Conservation (phyloP, 2,113 vertebrate species). For the Neolamprologus falcicula region DNA sequence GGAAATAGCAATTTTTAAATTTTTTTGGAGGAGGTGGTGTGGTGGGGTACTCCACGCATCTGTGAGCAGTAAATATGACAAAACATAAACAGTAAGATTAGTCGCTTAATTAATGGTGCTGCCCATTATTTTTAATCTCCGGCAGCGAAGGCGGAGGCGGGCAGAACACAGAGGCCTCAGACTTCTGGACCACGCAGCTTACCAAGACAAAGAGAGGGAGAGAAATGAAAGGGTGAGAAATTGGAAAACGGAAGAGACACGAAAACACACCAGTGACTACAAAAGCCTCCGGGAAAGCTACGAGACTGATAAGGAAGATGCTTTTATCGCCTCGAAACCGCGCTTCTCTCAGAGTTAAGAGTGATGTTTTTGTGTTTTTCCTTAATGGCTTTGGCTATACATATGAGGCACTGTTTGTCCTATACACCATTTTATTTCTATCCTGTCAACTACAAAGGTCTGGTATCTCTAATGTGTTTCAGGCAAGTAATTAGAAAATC, state of each 20-base stretch:
- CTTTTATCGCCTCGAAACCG: slow-evolving; percentile 50
- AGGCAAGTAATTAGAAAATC: slow-evolving; percentile 50
- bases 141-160: slow-evolving; percentile 23
- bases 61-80: slow-evolving; percentile 53
- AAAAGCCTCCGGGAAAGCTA: slow-evolving; percentile 44
- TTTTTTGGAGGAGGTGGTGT: neutral
- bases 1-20: neutral
- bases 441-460: slow-evolving; percentile 34
- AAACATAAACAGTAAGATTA: slow-evolving; percentile 63
- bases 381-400: slow-evolving; percentile 49
- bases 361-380: slow-evolving; percentile 28
- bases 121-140: slow-evolving; percentile 69
- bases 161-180: slow-evolving; percentile 51
- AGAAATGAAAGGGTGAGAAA: slow-evolving; percentile 39
- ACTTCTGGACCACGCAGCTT: slow-evolving; percentile 50
- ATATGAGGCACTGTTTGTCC: slow-evolving; percentile 41
- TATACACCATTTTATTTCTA: slow-evolving; percentile 30
- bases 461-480: slow-evolving; percentile 13
- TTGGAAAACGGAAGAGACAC: slow-evolving; percentile 49
- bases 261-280: slow-evolving; percentile 37
- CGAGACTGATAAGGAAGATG: slow-evolving; percentile 52
- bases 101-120: slow-evolving; percentile 62
- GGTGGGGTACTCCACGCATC: slow-evolving; percentile 24
- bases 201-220: slow-evolving; percentile 28
- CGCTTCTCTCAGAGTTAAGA: slow-evolving; percentile 14